phyloP scores from a whole-genome alignment of 2,797 vertebrate genomes.

The Eulemur albifrons region DNA sequence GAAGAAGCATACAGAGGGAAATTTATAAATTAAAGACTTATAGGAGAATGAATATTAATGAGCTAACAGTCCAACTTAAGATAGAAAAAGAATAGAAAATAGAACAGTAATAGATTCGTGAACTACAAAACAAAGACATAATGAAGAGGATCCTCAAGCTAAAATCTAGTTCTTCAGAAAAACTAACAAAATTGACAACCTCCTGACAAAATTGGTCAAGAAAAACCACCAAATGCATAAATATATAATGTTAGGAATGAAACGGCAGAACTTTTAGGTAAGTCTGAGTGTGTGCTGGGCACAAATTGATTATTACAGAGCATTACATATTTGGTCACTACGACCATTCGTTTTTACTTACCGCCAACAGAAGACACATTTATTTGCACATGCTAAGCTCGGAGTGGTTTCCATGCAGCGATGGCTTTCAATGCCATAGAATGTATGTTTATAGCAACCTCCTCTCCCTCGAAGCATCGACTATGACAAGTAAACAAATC shows the following conservation, averaged over 20 bases:
- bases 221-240: background rate
- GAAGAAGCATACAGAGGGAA: conserved; percentile 4
- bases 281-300: background rate
- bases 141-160: background rate
- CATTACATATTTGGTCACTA: background rate
- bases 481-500: conserved; percentile 78
- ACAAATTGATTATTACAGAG: background rate
- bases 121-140: conserved; percentile 28
- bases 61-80: background rate
- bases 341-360: conserved; percentile 67
- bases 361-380: conserved; percentile 99
- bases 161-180: background rate
- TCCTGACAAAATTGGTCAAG: background rate
- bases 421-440: conserved; percentile 97
- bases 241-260: background rate
- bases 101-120: background rate
- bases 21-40: background rate
- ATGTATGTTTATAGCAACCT: conserved; percentile 97
- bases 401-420: conserved; percentile 98
- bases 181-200: background rate
- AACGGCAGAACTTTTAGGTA: background rate
- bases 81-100: background rate
- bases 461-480: conserved; percentile 95
- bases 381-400: conserved; percentile 96
- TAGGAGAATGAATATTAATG: background rate